Base-by-base conservation (phyloP, 2,797 vertebrate genomes). In the Amphiprion clarkii region DNA sequence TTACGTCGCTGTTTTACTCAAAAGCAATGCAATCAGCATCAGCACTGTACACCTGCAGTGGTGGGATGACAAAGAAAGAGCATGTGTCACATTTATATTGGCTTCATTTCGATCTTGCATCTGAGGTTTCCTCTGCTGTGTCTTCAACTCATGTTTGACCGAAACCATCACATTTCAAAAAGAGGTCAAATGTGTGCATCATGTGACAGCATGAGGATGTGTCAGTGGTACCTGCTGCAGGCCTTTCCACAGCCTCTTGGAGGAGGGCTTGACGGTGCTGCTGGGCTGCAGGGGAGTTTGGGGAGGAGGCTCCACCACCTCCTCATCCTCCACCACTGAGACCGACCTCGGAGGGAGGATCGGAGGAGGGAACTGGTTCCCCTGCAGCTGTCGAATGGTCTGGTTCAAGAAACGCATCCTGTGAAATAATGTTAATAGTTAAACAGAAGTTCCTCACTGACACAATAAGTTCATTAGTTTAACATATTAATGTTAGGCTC, bases 381-480 rank as follows among this genome's bases (percentile, higher is more conserved):
- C 23, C 39, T 4, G 55, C 36, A 90, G 74, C 8, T 83, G 65
- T 10, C 9, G 39, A 57, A 92, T 56, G 16, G 74, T 90, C 14
- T 2, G 78, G n/a, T 73, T 65, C 74, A 93, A n/a, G 3, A 84
- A 75, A 3, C 64, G 73, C 78, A 91, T 89, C 46, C 94, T 95
- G 82, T 1, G 65, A 62, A n/a, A 44, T 36, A 59, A 72, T 10
- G 12, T 2, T 1, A 25, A 33, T 8, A 33, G 7, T 33, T 48
- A 48, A 56, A 54, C 6, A 25, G 11, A 31, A 31, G 5, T 31
- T 31, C 31, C 31, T 31, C 6, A 31, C 31, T 31, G 31, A 31
- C 2, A 6, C 31, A 31, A 1, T 31, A 31, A 31, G 5, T 31
- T 31, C 6, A 5, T 31, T 31, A 31, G 31, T 31, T 31, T 31